phyloP scores from a whole-genome alignment of 2,113 vertebrate genomes.

The Cyanoliseus patagonus region DNA sequence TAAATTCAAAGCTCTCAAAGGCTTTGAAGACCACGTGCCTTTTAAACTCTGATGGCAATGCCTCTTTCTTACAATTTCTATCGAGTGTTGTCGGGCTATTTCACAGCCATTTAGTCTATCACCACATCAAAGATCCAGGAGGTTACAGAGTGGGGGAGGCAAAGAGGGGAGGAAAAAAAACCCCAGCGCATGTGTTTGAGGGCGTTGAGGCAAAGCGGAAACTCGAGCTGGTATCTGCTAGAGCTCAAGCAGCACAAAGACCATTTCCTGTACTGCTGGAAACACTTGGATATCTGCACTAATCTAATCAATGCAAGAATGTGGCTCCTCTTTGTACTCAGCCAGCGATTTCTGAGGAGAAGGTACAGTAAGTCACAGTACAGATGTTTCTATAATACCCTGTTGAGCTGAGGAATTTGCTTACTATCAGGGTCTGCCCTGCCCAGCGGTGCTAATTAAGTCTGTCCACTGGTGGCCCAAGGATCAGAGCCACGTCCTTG shows the following conservation, averaged over 20 bases:
- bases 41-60: background rate
- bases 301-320: conserved; percentile 74
- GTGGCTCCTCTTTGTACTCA: conserved; percentile 67
- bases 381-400: conserved; percentile 66
- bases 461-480: background rate
- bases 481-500: background rate
- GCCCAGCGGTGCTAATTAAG: conserved; percentile 2
- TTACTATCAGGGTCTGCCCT: conserved; percentile 7
- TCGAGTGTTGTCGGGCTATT: background rate
- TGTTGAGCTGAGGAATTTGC: conserved; percentile 48
- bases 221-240: background rate
- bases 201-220: conserved; percentile 37
- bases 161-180: background rate
- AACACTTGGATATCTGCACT: conserved; percentile 58
- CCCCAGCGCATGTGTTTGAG: background rate
- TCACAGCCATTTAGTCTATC: background rate
- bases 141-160: background rate
- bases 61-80: background rate
- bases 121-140: conserved; percentile 62
- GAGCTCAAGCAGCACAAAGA: conserved; percentile 47
- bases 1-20: background rate
- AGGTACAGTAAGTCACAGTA: conserved; percentile 36
- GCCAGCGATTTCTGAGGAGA: conserved; percentile 50
- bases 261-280: conserved; percentile 64
- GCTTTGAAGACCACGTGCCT: background rate